These are phyloP conservation scores for Rhyzopertha dominica DNA, from an alignment of 1,140 invertebrate genomes.

Conservation along the genomic window DNA sequence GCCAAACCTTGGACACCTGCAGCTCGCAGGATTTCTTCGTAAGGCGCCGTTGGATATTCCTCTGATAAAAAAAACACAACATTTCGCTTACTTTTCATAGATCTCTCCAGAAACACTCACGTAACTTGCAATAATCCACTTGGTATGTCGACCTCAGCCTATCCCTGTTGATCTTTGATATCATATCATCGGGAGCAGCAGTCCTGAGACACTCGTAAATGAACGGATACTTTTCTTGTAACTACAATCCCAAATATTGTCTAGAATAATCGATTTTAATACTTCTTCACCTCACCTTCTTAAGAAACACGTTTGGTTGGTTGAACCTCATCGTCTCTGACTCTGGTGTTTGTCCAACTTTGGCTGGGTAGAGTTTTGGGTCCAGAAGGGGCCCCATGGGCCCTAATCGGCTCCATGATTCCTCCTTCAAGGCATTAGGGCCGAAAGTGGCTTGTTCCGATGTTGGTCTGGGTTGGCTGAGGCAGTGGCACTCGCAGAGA, in stretches of 20 bases:
- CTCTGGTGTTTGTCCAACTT: conserved; percentile 50
- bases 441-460: conserved; percentile 15
- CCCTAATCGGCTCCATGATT: conserved; percentile 41
- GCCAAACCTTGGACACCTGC: conserved; percentile 47
- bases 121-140: conserved; percentile 52
- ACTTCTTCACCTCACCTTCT: conserved; percentile 45
- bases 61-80: conserved; percentile 25
- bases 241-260: conserved; percentile 33
- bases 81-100: conserved; percentile 2
- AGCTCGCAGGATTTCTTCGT: conserved; percentile 49
- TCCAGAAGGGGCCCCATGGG: conserved; percentile 54
- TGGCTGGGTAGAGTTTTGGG: conserved; percentile 53
- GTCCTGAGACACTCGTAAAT: conserved; percentile 53
- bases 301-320: conserved; percentile 52
- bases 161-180: conserved; percentile 52
- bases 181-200: conserved; percentile 50
- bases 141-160: conserved; percentile 56
- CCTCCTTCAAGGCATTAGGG: conserved; percentile 37
- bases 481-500: conserved; percentile 25
- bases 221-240: conserved; percentile 55
- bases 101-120: conserved; percentile 39
- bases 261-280: not conserved
- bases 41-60: conserved; percentile 51
- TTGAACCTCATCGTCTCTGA: conserved; percentile 47
- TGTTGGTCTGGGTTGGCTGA: conserved; percentile 10